A percentile compares a stretch with the other conserved stretches of the same genome.
Evolutionary conservation across 1,140 invertebrate genomes (phyloP).

Genomic region (Drosophila melanica): DNA sequence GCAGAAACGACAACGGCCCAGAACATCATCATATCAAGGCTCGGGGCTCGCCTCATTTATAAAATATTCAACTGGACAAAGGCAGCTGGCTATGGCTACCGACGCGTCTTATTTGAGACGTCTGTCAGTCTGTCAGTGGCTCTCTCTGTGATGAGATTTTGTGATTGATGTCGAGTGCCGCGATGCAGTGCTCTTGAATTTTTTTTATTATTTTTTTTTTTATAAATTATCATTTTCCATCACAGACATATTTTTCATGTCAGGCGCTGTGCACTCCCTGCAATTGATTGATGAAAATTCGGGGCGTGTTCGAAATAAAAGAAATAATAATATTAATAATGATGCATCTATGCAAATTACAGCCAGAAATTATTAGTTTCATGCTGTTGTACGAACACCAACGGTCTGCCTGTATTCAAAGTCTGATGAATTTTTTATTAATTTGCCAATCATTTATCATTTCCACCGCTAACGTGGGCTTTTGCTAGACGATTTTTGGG

Average conservation of each 20-base stretch:
- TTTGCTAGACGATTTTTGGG: constrained; percentile 7
- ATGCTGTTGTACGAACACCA: constrained; percentile 43
- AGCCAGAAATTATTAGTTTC: constrained; percentile 74
- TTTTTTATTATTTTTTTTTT: constrained; percentile 67
- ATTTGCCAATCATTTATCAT: constrained; percentile 76
- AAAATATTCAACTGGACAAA: constrained; percentile 41
- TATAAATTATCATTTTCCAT: constrained; percentile 79
- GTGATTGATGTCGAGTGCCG: constrained; percentile 75
- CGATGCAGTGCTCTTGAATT: constrained; percentile 63
- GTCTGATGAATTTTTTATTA: constrained; percentile 62
- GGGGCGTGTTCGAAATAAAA: constrained; percentile 60
- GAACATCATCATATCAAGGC: constrained; percentile 24
- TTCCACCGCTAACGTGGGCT: constrained; percentile 11
- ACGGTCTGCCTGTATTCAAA: background rate
- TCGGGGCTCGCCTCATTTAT: constrained; percentile 44
- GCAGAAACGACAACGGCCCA: background rate
- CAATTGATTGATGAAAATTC: constrained; percentile 80
- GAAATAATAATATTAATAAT: constrained; percentile 73
- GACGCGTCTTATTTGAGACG: background rate
- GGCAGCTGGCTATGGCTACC: background rate
- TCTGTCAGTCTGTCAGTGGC: constrained; percentile 32
- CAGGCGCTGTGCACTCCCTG: constrained; percentile 37
- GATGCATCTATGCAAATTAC: constrained; percentile 81
- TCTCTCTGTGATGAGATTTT: constrained; percentile 63
- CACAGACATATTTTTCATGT: constrained; percentile 77